Percentiles rank a stretch among this genome's conserved stretches.
Conservation (phyloP, 2,797 vertebrate species). For the Acanthurus tractus region DNA sequence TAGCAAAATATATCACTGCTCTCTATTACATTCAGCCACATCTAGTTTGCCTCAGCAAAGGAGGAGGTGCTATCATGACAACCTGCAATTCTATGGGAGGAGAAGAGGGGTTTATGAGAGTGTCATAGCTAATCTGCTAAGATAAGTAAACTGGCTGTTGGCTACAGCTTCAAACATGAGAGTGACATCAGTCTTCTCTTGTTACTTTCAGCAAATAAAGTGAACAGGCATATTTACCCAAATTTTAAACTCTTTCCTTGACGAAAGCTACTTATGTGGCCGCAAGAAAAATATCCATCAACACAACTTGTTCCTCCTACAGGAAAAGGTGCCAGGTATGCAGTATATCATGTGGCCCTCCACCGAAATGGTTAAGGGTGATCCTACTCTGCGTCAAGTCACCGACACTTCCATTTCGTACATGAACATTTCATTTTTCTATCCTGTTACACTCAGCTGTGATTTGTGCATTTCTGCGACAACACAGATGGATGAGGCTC, state of each 20-base stretch:
- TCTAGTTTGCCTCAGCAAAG: neutral
- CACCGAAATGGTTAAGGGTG: conserved; percentile 40
- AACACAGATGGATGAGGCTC: conserved; percentile 67
- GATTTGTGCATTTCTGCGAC: conserved; percentile 66
- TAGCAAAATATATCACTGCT: neutral
- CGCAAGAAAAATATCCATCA: conserved; percentile 19
- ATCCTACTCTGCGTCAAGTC: conserved; percentile 24
- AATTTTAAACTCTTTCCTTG: conserved; percentile 9
- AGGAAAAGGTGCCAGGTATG: conserved; percentile 15
- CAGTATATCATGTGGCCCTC: conserved; percentile 31
- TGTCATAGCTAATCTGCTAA: neutral
- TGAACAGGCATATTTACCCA: neutral
- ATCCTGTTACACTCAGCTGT: conserved; percentile 55
- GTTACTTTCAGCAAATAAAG: neutral
- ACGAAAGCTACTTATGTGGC: neutral
- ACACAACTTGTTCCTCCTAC: neutral
- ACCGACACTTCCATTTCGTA: conserved; percentile 55
- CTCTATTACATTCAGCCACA: neutral
- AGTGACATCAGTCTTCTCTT: neutral
- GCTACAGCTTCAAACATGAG: neutral
- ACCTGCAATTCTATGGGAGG: neutral
- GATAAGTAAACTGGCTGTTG: neutral
- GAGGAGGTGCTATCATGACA: neutral
- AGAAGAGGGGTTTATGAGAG: no score
- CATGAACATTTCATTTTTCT: conserved; percentile 54